These are phyloP conservation scores for Orussus abietinus DNA, from an alignment of 1,140 invertebrate genomes.

Conservation along the genomic window DNA sequence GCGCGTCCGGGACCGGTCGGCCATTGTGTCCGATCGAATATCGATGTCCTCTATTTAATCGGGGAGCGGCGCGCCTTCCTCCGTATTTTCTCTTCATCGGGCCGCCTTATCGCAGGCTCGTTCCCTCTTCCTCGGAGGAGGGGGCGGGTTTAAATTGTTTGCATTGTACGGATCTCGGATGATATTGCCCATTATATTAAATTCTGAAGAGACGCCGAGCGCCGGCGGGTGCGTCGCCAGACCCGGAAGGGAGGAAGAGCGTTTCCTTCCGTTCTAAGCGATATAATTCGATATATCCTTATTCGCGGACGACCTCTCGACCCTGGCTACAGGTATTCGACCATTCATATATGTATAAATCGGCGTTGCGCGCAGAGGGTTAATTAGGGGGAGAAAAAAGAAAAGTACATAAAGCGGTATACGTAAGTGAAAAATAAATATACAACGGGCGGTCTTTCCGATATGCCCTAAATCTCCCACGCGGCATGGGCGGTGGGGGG, in stretches of 20 bases:
- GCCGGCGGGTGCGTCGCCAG: not conserved
- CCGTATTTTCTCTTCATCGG: slow-evolving; percentile 31
- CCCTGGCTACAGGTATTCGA: too few species aligned
- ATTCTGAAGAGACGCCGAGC: slow-evolving; percentile 28
- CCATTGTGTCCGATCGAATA: slow-evolving; percentile 34
- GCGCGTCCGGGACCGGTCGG: too few species aligned
- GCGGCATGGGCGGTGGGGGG: too few species aligned
- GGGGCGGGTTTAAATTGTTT: slow-evolving; percentile 35
- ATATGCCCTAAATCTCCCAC: too few species aligned
- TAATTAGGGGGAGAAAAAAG: too few species aligned
- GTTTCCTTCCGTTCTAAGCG: slow-evolving; percentile 5
- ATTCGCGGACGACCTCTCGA: too few species aligned
- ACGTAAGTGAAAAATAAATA: too few species aligned
- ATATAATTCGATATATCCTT: too few species aligned
- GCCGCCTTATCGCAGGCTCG: slow-evolving; percentile 25
- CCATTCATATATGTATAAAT: too few species aligned
- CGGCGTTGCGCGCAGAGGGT: too few species aligned
- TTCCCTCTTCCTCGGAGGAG: slow-evolving; percentile 1
- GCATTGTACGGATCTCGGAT: slow-evolving; percentile 38
- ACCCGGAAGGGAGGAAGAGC: slow-evolving; percentile 2
- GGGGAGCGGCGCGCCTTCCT: slow-evolving; percentile 22
- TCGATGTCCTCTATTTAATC: slow-evolving; percentile 33
- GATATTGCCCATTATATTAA: slow-evolving; percentile 42
- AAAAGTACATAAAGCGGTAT: too few species aligned
- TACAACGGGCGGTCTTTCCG: too few species aligned